Conservation (phyloP, 2,888 invertebrate species). For the Agonopterix subpropinquella region DNA sequence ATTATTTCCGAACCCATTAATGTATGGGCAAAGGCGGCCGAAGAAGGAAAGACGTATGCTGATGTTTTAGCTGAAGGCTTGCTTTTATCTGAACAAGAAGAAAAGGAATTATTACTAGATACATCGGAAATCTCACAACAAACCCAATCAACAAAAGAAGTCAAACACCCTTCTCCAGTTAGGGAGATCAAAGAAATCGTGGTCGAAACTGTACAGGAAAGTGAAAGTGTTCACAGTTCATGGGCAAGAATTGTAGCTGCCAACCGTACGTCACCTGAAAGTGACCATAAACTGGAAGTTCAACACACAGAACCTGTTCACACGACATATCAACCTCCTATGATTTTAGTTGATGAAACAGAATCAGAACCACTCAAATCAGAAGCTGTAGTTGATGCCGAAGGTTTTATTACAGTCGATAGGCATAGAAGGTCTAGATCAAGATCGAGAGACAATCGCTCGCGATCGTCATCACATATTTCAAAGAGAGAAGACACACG, state of each 20-base stretch:
- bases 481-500: constrained; percentile 28
- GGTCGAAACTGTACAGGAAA: constrained; percentile 12
- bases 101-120: constrained; percentile 17
- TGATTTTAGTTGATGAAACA: constrained; percentile 57
- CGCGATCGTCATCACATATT: constrained; percentile 34
- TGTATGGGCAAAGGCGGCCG: constrained; percentile 67
- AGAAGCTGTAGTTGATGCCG: constrained; percentile 46
- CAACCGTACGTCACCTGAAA: constrained; percentile 49
- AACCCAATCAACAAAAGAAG: constrained; percentile 4
- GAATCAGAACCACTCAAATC: constrained; percentile 32
- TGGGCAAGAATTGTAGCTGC: constrained; percentile 65
- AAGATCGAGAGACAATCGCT: constrained; percentile 63
- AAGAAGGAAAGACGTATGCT: constrained; percentile 82
- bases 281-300: constrained; percentile 26
- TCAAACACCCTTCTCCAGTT: constrained; percentile 6
- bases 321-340: constrained; percentile 32
- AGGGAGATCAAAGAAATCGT: constrained; percentile 3
- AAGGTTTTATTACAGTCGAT: constrained; percentile 68
- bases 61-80: constrained; percentile 77
- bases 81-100: constrained; percentile 13
- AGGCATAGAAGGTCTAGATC: constrained; percentile 70
- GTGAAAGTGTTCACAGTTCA: constrained; percentile 23
- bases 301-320: constrained; percentile 11
- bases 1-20: constrained; percentile 32
- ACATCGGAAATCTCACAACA: constrained; percentile 11